phyloP scores from a whole-genome alignment of 1,140 invertebrate species.

The Trichoplusia ni region DNA sequence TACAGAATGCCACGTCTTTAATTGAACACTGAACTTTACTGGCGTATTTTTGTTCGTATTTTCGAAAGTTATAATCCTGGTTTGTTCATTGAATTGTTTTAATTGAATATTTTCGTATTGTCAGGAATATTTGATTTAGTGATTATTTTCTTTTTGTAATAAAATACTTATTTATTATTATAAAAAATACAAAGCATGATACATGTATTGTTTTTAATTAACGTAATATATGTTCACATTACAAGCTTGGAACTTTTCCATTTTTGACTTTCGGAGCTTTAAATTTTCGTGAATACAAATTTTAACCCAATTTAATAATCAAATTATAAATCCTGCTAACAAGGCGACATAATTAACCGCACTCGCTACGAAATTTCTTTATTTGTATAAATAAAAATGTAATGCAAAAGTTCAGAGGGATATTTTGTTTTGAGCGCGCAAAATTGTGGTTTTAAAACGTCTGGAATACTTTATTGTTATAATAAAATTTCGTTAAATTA shows the following conservation, averaged over 20 bases:
- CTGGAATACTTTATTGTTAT: constrained; percentile 65
- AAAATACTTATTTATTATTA: too few species aligned
- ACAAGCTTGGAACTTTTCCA: too few species aligned
- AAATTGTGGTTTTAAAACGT: constrained; percentile 67
- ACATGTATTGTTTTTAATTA: too few species aligned
- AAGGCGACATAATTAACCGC: constrained; percentile 10
- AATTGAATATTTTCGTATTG: too few species aligned
- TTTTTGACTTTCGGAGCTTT: too few species aligned
- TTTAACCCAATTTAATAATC: constrained; percentile 3
- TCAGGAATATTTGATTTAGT: too few species aligned
- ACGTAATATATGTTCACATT: too few species aligned
- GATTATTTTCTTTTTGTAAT: too few species aligned
- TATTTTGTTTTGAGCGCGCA: constrained; percentile 59
- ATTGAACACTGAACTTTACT: constrained; percentile 41
- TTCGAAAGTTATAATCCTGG: too few species aligned
- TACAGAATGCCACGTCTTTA: constrained; percentile 45
- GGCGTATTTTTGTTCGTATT: constrained; percentile 24
- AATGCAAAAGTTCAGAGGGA: constrained; percentile 57
- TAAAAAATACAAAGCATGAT: too few species aligned
- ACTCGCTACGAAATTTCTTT: constrained; percentile 18
- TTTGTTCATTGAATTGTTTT: too few species aligned
- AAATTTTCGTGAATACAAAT: neutral
- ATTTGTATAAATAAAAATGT: constrained; percentile 17
- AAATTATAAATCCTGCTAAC: constrained; percentile 2
- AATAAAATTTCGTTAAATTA: constrained; percentile 71